Evolutionary conservation across 2,888 invertebrate genomes (phyloP).

Genomic region (Lasioglossum calceatum): DNA sequence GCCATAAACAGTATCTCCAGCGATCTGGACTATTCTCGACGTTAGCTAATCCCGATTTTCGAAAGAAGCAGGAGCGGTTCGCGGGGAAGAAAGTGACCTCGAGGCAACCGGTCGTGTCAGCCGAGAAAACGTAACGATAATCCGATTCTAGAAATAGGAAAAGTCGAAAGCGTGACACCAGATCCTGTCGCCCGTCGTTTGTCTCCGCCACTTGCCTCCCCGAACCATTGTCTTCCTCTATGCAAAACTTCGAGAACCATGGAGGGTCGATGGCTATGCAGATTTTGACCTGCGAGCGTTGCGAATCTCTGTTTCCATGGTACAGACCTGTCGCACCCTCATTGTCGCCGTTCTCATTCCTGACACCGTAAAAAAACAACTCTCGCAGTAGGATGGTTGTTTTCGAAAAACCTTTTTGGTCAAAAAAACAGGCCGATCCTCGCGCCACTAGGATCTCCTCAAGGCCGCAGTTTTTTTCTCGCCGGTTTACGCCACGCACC

Average conservation of each 20-base stretch:
- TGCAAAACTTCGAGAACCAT: constrained; percentile 26
- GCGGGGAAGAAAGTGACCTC: constrained; percentile 7
- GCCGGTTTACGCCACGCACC: constrained; percentile 19
- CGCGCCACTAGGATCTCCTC: constrained; percentile 22
- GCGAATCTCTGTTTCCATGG: constrained; percentile 48
- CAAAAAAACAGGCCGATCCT: neutral
- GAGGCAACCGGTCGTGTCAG: constrained; percentile 16
- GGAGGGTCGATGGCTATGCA: constrained; percentile 60
- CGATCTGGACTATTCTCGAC: neutral
- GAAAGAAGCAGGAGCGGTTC: neutral
- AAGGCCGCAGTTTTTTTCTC: constrained; percentile 38
- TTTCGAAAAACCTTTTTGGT: neutral
- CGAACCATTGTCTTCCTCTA: constrained; percentile 59
- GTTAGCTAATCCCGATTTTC: neutral
- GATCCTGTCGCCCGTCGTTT: constrained; percentile 64
- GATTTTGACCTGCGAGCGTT: constrained; percentile 72
- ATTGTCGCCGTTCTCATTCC: constrained; percentile 20
- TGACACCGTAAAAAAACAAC: constrained; percentile 36
- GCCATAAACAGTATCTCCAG: neutral
- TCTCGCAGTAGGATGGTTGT: neutral
- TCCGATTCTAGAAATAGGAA: constrained; percentile 51
- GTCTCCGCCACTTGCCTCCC: constrained; percentile 56
- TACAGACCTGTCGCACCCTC: neutral
- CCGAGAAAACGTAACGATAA: constrained; percentile 52
- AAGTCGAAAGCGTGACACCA: constrained; percentile 74